A percentile compares a stretch with the other conserved stretches of the same genome.
phyloP scores from a whole-genome alignment of 2,888 invertebrate genomes.

The Nephrotoma appendiculata region DNA sequence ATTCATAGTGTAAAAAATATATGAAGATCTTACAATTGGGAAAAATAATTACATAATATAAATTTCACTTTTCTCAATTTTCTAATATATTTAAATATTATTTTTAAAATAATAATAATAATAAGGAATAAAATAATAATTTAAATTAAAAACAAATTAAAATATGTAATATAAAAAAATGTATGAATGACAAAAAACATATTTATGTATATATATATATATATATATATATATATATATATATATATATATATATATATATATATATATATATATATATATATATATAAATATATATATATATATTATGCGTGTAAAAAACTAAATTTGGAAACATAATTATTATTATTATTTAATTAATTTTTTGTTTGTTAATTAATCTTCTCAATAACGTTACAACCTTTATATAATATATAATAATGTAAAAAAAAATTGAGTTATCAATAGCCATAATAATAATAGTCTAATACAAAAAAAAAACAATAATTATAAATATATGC shows the following conservation, averaged over 20 bases:
- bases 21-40: background rate
- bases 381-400: background rate
- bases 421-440: background rate
- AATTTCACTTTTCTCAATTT: background rate
- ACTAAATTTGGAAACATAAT: background rate
- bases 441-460: background rate
- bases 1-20: background rate
- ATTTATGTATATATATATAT: background rate
- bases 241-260: background rate
- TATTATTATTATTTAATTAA: background rate
- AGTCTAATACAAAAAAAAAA: background rate
- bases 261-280: background rate
- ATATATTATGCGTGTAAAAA: background rate
- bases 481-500: background rate
- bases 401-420: background rate
- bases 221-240: background rate
- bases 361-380: background rate
- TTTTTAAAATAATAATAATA: background rate
- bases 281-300: background rate
- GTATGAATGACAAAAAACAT: background rate
- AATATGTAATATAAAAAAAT: background rate
- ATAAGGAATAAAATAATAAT: background rate
- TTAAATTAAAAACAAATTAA: background rate
- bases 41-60: background rate
- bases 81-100: background rate